Conservation (phyloP, 2,113 vertebrate genomes). For the Poecile atricapillus region DNA sequence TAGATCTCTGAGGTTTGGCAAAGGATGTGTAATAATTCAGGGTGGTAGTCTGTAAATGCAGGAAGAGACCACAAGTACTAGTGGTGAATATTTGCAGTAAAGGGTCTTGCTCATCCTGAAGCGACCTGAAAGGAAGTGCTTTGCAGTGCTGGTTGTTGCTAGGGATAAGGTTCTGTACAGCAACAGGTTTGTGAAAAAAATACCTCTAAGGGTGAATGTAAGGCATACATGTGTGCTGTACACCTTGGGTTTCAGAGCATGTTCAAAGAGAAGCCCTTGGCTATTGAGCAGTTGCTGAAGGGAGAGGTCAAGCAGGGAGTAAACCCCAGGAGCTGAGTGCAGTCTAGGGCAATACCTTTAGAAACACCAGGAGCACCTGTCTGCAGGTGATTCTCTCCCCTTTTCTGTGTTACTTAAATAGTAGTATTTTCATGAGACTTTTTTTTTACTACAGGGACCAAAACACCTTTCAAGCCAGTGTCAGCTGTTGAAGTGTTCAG, state of each 20-base stretch:
- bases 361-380: not conserved
- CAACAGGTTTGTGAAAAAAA: not conserved
- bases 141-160: not conserved
- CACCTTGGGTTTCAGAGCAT: not conserved
- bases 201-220: not conserved
- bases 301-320: not conserved
- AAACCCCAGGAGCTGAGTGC: not conserved
- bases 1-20: not conserved
- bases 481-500: not conserved
- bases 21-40: not conserved
- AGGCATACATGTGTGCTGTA: not conserved
- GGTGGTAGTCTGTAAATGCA: not conserved
- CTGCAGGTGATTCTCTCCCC: not conserved
- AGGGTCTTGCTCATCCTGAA: not conserved
- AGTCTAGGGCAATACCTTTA: not conserved
- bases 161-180: not conserved
- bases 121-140: not conserved
- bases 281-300: not conserved
- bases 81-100: not conserved
- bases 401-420: not conserved
- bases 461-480: not conserved
- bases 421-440: not conserved
- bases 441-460: not conserved
- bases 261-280: not conserved
- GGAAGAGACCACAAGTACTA: not conserved